Conservation (phyloP, 2,888 invertebrate genomes). For the Seladonia tumulorum region DNA sequence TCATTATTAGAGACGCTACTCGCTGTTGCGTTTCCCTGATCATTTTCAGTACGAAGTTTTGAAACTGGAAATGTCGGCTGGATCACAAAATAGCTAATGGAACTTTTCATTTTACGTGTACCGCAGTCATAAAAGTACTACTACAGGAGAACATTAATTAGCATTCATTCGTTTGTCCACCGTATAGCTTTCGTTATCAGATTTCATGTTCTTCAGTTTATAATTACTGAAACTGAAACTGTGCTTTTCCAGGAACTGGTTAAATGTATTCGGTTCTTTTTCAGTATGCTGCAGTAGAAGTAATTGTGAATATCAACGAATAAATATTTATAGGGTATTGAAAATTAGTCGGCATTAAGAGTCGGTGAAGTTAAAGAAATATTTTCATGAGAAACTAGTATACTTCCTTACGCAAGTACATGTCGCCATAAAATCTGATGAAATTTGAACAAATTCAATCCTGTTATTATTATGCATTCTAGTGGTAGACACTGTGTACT, state of each 20-base stretch:
- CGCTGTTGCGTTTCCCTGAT: not conserved
- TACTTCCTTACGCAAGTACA: no score
- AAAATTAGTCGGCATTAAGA: not conserved
- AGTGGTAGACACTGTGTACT: no score
- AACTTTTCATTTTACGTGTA: not conserved
- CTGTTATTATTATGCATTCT: no score
- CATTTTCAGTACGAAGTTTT: not conserved
- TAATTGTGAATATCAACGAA: no score
- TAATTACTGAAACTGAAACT: not conserved
- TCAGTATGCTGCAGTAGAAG: not conserved
- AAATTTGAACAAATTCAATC: no score
- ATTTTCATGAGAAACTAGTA: not conserved
- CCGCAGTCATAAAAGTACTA: not conserved
- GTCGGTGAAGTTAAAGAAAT: not conserved
- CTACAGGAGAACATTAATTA: not conserved
- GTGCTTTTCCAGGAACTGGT: not conserved
- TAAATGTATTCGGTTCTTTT: not conserved
- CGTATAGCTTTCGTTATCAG: not conserved
- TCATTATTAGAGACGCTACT: not conserved
- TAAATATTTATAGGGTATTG: not conserved
- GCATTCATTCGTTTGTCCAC: not conserved
- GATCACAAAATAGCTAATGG: not conserved
- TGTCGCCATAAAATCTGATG: no score
- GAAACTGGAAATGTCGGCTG: not conserved
- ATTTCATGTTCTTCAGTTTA: not conserved